These are phyloP conservation scores for Neopipo cinnamomea DNA, from an alignment of 2,113 vertebrate species.

Conservation along the genomic window DNA sequence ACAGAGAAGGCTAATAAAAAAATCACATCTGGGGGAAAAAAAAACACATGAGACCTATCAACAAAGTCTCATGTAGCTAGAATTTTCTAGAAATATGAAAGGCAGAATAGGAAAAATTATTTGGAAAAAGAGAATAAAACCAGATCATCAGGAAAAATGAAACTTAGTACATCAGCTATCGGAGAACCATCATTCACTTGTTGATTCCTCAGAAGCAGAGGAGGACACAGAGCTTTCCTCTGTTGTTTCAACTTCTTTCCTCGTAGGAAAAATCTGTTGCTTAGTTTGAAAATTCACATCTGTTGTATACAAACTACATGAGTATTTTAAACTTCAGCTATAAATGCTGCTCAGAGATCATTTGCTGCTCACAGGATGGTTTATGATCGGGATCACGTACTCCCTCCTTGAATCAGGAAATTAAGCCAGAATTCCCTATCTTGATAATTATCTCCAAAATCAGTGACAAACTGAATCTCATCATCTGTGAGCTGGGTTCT, in stretches of 20 bases:
- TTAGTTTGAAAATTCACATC: constrained; percentile 62
- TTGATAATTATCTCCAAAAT: background rate
- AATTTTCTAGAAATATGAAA: background rate
- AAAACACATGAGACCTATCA: background rate
- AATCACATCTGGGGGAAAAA: background rate
- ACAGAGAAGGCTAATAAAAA: background rate
- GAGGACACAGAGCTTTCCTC: background rate
- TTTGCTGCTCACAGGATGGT: constrained; percentile 21
- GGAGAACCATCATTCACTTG: background rate
- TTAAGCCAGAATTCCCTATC: constrained; percentile 19
- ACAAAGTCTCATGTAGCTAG: background rate
- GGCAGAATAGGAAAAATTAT: background rate
- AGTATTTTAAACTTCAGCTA: constrained; percentile 25
- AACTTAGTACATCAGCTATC: background rate
- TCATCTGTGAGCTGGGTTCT: background rate
- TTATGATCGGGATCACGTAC: constrained; percentile 54
- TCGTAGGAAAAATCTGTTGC: background rate
- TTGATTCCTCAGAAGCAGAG: background rate
- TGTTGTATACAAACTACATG: constrained; percentile 39
- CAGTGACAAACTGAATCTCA: background rate
- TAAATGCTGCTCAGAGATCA: constrained; percentile 10
- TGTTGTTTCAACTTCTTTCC: background rate
- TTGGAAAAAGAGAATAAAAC: background rate
- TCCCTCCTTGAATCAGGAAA: background rate
- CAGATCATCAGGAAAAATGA: background rate